A percentile compares a stretch with the other conserved stretches of the same genome.
phyloP scores from a whole-genome alignment of 2,888 invertebrate species.

The Tiliacea citrago region DNA sequence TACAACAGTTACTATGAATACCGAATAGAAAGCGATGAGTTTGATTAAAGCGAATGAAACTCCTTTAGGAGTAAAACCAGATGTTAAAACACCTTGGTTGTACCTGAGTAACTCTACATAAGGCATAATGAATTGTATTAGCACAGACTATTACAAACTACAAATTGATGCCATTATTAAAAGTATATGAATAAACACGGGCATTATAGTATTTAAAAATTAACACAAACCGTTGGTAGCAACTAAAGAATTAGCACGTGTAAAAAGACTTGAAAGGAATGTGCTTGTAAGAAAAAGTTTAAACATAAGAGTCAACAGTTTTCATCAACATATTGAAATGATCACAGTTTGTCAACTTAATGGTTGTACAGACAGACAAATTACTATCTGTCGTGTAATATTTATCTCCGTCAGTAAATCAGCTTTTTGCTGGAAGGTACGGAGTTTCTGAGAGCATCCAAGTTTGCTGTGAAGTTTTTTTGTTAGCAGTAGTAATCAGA shows the following conservation, averaged over 20 bases:
- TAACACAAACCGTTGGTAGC: not conserved
- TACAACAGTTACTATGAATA: too few species aligned
- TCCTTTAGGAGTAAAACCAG: not conserved
- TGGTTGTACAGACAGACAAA: constrained; percentile 58
- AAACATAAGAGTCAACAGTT: constrained; percentile 32
- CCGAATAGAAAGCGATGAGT: too few species aligned
- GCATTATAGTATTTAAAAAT: constrained; percentile 8
- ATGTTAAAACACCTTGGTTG: constrained; percentile 3
- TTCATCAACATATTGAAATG: constrained; percentile 38
- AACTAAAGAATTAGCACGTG: constrained; percentile 19
- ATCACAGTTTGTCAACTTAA: constrained; percentile 52
- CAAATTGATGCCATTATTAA: constrained; percentile 20
- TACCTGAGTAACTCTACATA: not conserved
- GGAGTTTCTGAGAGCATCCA: constrained; percentile 34
- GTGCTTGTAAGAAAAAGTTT: constrained; percentile 24
- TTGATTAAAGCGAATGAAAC: not conserved
- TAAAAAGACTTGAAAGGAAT: constrained; percentile 17
- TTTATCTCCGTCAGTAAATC: constrained; percentile 43
- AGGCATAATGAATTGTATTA: constrained; percentile 11
- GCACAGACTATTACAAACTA: constrained; percentile 10
- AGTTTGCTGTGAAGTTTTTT: constrained; percentile 37
- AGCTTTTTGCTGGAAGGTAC: constrained; percentile 43
- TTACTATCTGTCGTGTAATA: constrained; percentile 52
- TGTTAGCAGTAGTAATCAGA: constrained; percentile 7
- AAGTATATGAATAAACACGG: constrained; percentile 13